Conservation (phyloP, 2,113 vertebrate species). For the Mola mola region DNA sequence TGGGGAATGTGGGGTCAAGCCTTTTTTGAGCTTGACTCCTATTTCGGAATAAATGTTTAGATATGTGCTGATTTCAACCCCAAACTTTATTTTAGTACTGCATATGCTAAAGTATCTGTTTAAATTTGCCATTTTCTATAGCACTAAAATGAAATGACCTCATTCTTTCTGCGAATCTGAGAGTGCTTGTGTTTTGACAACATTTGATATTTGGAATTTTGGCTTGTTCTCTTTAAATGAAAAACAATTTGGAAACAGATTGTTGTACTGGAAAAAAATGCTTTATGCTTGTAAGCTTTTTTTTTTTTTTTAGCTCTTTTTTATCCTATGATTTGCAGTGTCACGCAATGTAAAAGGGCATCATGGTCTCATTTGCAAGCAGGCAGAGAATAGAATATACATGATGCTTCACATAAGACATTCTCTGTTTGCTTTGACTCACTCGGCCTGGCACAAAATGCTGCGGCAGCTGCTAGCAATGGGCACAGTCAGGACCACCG, state of each 20-base stretch:
- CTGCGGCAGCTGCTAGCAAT: constrained; percentile 40
- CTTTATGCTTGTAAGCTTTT: no score
- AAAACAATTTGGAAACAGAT: background rate
- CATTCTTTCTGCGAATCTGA: background rate
- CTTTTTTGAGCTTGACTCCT: no score
- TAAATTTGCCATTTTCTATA: background rate
- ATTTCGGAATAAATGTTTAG: background rate
- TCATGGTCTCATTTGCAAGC: background rate
- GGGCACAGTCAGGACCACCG: constrained; percentile 47
- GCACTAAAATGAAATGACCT: background rate
- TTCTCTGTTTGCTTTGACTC: constrained; percentile 20
- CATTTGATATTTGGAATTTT: background rate
- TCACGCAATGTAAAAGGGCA: no score
- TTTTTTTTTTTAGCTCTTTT: no score
- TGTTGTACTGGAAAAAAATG: no score
- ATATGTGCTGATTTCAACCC: no score
- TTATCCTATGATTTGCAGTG: no score
- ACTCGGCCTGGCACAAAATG: constrained; percentile 22
- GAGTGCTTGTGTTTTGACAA: background rate
- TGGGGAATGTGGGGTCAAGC: no score
- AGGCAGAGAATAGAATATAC: constrained; percentile 1
- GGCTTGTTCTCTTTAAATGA: no score
- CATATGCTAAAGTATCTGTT: background rate
- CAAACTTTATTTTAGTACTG: background rate
- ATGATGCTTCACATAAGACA: constrained; percentile 15